A percentile compares a stretch with the other conserved stretches of the same genome.
These are phyloP conservation scores for Synanthedon andrenaeformis DNA, from an alignment of 2,888 invertebrate species.

Conservation along the genomic window DNA sequence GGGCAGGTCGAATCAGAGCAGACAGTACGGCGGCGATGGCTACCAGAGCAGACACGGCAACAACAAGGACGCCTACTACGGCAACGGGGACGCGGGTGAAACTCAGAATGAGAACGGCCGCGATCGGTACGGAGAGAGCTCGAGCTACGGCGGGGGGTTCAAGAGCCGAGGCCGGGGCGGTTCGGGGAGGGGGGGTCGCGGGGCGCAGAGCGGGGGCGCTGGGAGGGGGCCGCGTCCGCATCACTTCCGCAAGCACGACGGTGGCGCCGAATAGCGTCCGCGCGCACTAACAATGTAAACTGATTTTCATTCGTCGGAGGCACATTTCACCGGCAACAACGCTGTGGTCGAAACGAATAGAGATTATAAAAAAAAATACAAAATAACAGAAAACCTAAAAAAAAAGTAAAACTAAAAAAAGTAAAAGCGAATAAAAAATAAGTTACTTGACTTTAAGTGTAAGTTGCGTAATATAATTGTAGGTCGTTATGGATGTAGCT, in stretches of 20 bases:
- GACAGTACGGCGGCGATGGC: slow-evolving; percentile 36
- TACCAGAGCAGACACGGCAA: slow-evolving; percentile 46
- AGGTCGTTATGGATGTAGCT: slow-evolving; percentile 43
- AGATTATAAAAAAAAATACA: slow-evolving; percentile 66
- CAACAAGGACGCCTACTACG: slow-evolving; percentile 45
- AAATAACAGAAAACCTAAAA: slow-evolving; percentile 48
- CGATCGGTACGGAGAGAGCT: slow-evolving; percentile 54
- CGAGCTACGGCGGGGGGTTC: slow-evolving; percentile 68
- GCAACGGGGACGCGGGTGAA: slow-evolving; percentile 51
- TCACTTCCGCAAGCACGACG: background rate
- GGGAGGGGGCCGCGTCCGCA: slow-evolving; percentile 11
- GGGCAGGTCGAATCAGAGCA: slow-evolving; percentile 34
- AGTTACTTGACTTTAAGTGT: slow-evolving; percentile 69
- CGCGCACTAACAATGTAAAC: slow-evolving; percentile 35
- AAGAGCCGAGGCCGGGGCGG: slow-evolving; percentile 62
- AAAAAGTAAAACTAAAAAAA: slow-evolving; percentile 70
- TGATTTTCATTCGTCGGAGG: slow-evolving; percentile 72
- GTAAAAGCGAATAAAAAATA: slow-evolving; percentile 68
- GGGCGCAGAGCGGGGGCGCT: slow-evolving; percentile 26
- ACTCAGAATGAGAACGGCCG: slow-evolving; percentile 61
- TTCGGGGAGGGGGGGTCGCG: slow-evolving; percentile 21
- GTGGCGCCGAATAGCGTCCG: background rate
- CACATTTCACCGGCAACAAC: slow-evolving; percentile 79
- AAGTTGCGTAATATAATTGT: slow-evolving; percentile 67
- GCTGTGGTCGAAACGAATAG: slow-evolving; percentile 58